Evolutionary conservation across 2,113 vertebrate species (phyloP).

Genomic region (Pangasianodon gigas): DNA sequence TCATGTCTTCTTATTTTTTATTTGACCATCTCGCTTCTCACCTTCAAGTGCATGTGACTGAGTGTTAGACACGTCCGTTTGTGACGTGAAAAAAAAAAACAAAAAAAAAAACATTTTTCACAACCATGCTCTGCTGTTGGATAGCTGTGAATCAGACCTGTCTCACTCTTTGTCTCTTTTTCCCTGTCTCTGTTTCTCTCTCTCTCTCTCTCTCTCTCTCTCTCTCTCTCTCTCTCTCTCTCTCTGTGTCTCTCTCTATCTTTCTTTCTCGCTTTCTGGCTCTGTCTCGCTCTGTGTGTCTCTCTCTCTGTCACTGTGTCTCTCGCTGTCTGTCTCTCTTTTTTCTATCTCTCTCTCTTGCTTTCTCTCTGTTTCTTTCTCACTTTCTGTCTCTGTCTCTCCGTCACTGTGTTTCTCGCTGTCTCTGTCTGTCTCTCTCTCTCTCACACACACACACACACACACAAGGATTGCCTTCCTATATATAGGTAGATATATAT

Average conservation of each 20-base stretch:
- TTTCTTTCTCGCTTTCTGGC: not conserved
- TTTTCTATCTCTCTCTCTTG: not conserved
- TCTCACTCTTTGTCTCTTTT: not conserved
- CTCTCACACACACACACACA: not conserved
- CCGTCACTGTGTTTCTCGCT: not conserved
- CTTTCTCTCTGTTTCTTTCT: not conserved
- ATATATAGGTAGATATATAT: not conserved
- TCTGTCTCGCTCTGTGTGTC: not conserved
- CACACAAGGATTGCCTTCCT: not conserved
- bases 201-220: not conserved
- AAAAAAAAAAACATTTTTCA: constrained; percentile 7
- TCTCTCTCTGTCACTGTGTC: not conserved
- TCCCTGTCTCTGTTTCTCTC: not conserved
- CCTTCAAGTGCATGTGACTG: not conserved
- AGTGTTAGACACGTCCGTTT: not conserved
- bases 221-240: no score
- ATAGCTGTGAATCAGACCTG: constrained; percentile 15
- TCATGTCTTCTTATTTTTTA: not conserved
- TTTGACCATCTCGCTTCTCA: not conserved
- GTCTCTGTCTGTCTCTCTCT: not conserved
- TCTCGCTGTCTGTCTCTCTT: not conserved
- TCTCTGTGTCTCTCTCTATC: not conserved
- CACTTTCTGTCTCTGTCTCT: not conserved
- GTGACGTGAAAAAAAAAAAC: not conserved
- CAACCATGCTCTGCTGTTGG: not conserved